Evolutionary conservation across 1,140 invertebrate species (phyloP).

Genomic region (Linepithema humile): DNA sequence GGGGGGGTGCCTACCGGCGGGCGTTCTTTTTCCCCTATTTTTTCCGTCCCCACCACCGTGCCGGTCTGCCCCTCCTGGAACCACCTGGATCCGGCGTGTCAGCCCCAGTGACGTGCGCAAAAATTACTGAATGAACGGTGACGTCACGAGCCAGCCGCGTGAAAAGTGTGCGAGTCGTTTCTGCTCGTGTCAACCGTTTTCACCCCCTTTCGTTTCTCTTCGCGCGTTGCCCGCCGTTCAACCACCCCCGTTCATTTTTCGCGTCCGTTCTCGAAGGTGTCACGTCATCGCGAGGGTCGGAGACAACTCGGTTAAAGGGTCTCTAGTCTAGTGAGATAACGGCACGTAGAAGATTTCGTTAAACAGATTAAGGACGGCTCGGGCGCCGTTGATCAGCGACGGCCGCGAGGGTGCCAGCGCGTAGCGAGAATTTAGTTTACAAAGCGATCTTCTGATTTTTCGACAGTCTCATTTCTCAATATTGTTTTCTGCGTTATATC

Average conservation of each 20-base stretch:
- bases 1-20: constrained; percentile 76
- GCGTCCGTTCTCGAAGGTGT: background rate
- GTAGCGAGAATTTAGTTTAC: background rate
- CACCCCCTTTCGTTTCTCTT: constrained; percentile 30
- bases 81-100: constrained; percentile 80
- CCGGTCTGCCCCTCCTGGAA: constrained; percentile 66
- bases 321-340: constrained; percentile 69
- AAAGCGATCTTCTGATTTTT: background rate
- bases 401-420: constrained; percentile 12
- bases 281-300: constrained; percentile 48
- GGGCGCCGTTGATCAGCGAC: constrained; percentile 50
- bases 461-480: background rate
- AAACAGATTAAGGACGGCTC: constrained; percentile 75
- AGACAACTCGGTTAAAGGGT: constrained; percentile 48
- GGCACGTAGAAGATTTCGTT: constrained; percentile 69
- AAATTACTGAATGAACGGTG: constrained; percentile 85
- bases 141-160: constrained; percentile 79
- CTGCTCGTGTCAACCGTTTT: constrained; percentile 67
- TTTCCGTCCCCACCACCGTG: constrained; percentile 81
- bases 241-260: background rate
- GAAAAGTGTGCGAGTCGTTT: constrained; percentile 74
- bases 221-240: background rate
- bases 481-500: background rate
- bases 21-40: constrained; percentile 84
- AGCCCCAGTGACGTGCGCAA: constrained; percentile 82